A percentile compares a stretch with the other conserved stretches of the same genome.
These are phyloP conservation scores for Lottia scabra DNA, from an alignment of 2,888 invertebrate genomes.

Conservation along the genomic window DNA sequence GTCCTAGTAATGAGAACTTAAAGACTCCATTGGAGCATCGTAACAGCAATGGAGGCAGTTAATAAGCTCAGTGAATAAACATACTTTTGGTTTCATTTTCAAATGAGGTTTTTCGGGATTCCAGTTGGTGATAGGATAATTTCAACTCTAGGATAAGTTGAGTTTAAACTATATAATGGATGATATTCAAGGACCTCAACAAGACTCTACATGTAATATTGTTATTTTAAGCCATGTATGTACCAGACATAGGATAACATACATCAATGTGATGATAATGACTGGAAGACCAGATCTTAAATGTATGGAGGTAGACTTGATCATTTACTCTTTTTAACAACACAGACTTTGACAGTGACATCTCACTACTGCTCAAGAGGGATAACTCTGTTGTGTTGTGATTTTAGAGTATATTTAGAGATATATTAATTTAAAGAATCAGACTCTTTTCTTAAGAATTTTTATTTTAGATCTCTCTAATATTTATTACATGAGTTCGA, in stretches of 20 bases:
- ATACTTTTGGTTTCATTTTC: no score
- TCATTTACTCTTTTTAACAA: neutral
- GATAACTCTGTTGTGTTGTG: neutral
- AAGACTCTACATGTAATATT: no score
- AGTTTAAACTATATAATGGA: no score
- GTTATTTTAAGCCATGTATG: no score
- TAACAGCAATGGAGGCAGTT: constrained; percentile 61
- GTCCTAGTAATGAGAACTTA: constrained; percentile 54
- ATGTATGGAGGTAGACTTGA: no score
- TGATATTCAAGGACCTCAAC: no score
- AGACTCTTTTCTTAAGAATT: neutral
- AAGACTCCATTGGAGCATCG: constrained; percentile 62
- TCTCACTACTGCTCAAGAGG: constrained; percentile 1
- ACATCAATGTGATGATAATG: no score
- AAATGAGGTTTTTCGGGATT: no score
- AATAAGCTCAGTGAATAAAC: constrained; percentile 13
- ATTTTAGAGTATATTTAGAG: neutral
- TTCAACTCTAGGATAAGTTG: no score
- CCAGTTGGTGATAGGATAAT: no score
- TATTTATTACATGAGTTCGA: neutral
- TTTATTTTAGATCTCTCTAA: constrained; percentile 6
- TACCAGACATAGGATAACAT: no score
- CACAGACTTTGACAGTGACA: neutral
- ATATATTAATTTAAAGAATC: neutral
- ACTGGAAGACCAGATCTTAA: no score